phyloP scores from a whole-genome alignment of 2,113 vertebrate species.

The Phasianus colchicus region DNA sequence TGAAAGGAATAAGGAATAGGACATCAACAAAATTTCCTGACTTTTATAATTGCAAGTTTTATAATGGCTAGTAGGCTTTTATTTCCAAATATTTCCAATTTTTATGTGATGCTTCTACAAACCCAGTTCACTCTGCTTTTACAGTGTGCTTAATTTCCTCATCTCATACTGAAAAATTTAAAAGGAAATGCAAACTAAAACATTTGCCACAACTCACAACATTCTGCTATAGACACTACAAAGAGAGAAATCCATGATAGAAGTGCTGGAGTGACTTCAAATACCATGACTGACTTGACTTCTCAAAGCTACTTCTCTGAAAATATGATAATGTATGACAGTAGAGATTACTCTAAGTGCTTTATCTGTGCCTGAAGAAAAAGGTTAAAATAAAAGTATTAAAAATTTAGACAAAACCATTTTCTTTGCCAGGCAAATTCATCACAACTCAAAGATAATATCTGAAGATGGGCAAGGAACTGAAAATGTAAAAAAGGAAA shows the following conservation, averaged over 20 bases:
- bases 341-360: background rate
- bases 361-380: constrained; percentile 18
- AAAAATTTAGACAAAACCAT: constrained; percentile 25
- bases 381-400: background rate
- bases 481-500: background rate
- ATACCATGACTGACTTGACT: background rate
- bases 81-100: background rate
- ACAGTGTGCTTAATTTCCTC: background rate
- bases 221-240: background rate
- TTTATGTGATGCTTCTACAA: background rate
- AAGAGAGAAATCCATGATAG: background rate
- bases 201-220: background rate
- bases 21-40: background rate
- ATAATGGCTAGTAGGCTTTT: background rate
- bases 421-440: constrained; percentile 10
- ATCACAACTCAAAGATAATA: background rate
- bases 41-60: background rate
- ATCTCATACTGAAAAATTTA: background rate
- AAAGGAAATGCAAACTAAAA: background rate
- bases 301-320: background rate
- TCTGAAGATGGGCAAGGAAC: background rate
- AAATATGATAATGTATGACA: background rate
- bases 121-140: background rate
- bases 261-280: background rate
- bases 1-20: background rate